Conservation (phyloP, 2,113 vertebrate species). For the Zapus hudsonius region DNA sequence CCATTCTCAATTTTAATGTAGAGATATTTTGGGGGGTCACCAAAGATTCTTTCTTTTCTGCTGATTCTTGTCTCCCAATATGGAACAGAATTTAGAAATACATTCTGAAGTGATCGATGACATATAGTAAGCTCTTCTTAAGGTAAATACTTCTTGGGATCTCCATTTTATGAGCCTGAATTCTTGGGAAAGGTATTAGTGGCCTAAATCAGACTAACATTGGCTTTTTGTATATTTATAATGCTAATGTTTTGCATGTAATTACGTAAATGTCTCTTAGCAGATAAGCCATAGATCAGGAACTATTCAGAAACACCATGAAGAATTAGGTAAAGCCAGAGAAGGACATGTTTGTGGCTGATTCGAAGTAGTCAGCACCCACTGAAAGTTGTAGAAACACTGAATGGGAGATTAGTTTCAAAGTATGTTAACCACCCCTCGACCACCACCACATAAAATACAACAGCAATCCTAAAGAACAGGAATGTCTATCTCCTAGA, state of each 20-base stretch:
- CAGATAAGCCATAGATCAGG: not conserved
- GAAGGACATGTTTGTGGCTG: not conserved
- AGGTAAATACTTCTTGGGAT: not conserved
- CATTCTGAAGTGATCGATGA: not conserved
- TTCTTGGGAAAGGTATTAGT: slow-evolving; percentile 31
- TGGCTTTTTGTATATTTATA: slow-evolving; percentile 37
- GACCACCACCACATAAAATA: not conserved
- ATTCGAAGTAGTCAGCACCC: not conserved
- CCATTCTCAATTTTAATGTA: not conserved
- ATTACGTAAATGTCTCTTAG: slow-evolving; percentile 38
- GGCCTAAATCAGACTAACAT: not conserved
- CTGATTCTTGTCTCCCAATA: slow-evolving; percentile 7
- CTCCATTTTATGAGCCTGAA: slow-evolving; percentile 24
- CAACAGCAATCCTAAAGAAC: not conserved
- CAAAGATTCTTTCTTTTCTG: slow-evolving; percentile 8
- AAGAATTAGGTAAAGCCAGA: not conserved
- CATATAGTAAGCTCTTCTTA: not conserved
- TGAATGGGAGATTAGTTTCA: not conserved
- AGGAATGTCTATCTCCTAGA: not conserved
- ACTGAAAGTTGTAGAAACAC: not conserved
- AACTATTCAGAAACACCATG: not conserved
- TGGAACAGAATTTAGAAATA: slow-evolving; percentile 38
- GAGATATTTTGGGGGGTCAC: not conserved
- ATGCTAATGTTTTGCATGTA: slow-evolving; percentile 16
- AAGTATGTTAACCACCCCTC: not conserved